These are phyloP conservation scores for Heteromyza rotundicornis DNA, from an alignment of 2,888 invertebrate species.

Conservation along the genomic window DNA sequence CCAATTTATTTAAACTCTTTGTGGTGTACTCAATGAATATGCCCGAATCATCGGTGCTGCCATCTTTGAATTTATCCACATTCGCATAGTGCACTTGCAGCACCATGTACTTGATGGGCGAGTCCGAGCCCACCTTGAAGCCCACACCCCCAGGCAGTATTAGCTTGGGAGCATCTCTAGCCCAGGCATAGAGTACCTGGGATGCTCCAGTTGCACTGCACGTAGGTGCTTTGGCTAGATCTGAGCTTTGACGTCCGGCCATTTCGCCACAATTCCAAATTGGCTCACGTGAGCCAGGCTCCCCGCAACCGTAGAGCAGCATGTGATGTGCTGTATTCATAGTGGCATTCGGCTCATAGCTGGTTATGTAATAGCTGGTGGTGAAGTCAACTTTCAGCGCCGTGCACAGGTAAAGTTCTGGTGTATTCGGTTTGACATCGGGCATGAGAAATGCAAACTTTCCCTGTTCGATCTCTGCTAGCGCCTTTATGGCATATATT, in stretches of 20 bases:
- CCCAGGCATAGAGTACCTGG: slow-evolving; percentile 87
- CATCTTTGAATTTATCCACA: slow-evolving; percentile 70
- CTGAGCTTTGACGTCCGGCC: slow-evolving; percentile 68
- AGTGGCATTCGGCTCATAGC: slow-evolving; percentile 90
- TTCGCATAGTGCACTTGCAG: slow-evolving; percentile 90
- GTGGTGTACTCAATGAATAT: slow-evolving; percentile 86
- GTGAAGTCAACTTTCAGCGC: too few relatives aligned
- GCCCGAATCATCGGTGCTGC: slow-evolving; percentile 92
- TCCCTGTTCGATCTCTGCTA: too few relatives aligned
- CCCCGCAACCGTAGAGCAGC: slow-evolving; percentile 86
- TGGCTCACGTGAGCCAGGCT: slow-evolving; percentile 63
- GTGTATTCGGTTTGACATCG: too few relatives aligned
- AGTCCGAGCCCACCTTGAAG: slow-evolving; percentile 86
- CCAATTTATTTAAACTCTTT: too few relatives aligned
- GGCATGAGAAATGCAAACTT: too few relatives aligned
- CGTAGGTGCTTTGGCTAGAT: slow-evolving; percentile 77
- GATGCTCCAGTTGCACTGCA: slow-evolving; percentile 76
- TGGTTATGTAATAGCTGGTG: too few relatives aligned
- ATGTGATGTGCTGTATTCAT: slow-evolving; percentile 94
- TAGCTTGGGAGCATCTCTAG: slow-evolving; percentile 85
- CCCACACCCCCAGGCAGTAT: slow-evolving; percentile 86
- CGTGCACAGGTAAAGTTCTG: too few relatives aligned
- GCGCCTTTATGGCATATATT: too few relatives aligned
- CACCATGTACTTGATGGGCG: slow-evolving; percentile 86
- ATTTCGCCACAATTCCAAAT: slow-evolving; percentile 96